Base-by-base conservation (phyloP, 2,113 vertebrate species). In the Canis aureus region DNA sequence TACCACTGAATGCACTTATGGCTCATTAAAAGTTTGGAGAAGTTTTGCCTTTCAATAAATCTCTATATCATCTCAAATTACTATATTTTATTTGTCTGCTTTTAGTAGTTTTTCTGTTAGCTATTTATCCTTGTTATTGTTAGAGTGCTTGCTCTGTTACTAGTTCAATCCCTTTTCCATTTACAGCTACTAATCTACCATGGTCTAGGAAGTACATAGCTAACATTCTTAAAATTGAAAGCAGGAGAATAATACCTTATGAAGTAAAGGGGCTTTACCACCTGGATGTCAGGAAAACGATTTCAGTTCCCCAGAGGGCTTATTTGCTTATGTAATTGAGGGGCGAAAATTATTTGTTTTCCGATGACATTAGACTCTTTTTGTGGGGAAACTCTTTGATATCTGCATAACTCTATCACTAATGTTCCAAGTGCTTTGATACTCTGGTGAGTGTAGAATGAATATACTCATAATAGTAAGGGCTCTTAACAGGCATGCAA, bases 211-310 rank as follows among this genome's bases (percentile, higher is more conserved):
- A 93, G 55, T 82, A 64, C 95, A 97, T 97, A 97, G 91, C 76
- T 96, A 88, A 81, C 94, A 97, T 98, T 98, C 96, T 97, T 97
- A 91, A 84, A 95, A 92, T 97, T 96, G 92, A 91, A 95, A 95
- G 93, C 60, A 97, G 71, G 81, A 96, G 76, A 96, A 92, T 97
- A 94, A 93, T 81, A 57, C 66, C 59, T 97, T 83, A 55, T 55
- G 74, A 88, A 94, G 79, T 90, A 25, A 96, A 85, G 71, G 76
- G 35, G 55, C 49, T 97, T 94, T 91, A 85, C 84, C 16, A 55
- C 64, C 29, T 95, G 78, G 49, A 78, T 91, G 78, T 97, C 84
- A 96, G 93, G 81, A 95, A 95, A 97, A 90, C 27, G 15, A 29
- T 82, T 95, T 97, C 64, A 92, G 29, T 95, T 91, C 60, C 92